Evolutionary conservation across 2,113 vertebrate genomes (phyloP).

Genomic region (Dendrocopos noguchii): DNA sequence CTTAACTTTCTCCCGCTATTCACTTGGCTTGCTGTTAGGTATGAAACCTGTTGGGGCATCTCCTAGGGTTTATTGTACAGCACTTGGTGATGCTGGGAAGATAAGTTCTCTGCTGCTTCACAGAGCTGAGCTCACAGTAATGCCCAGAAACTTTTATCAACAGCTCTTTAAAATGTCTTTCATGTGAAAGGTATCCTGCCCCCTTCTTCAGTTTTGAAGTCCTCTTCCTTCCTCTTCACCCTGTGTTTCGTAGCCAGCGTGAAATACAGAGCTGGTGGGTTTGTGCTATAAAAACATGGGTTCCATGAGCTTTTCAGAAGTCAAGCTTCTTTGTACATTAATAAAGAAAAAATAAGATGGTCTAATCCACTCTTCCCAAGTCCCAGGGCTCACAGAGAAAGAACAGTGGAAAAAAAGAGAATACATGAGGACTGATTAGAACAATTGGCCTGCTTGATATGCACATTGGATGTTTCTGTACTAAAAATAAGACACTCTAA

Average conservation of each 20-base stretch:
- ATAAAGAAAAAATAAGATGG: background rate
- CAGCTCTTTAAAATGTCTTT: background rate
- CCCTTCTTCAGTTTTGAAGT: background rate
- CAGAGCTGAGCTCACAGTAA: background rate
- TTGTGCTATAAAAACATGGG: background rate
- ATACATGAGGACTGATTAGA: background rate
- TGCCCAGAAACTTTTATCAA: background rate
- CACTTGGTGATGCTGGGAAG: background rate
- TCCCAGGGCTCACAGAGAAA: background rate
- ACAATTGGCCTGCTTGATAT: slow-evolving; percentile 9
- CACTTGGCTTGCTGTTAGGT: accelerated
- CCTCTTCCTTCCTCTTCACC: background rate
- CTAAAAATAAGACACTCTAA: slow-evolving; percentile 33
- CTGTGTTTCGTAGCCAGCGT: background rate
- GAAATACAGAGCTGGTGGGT: background rate
- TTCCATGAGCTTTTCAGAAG: background rate
- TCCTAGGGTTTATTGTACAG: background rate
- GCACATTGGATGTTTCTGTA: background rate
- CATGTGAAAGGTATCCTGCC: background rate
- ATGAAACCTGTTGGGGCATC: background rate
- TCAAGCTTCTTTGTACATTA: background rate
- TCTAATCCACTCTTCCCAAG: background rate
- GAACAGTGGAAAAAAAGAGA: background rate
- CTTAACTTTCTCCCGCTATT: background rate
- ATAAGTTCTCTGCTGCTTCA: background rate